phyloP scores from a whole-genome alignment of 2,113 vertebrate genomes.

The Arothron firmamentum region DNA sequence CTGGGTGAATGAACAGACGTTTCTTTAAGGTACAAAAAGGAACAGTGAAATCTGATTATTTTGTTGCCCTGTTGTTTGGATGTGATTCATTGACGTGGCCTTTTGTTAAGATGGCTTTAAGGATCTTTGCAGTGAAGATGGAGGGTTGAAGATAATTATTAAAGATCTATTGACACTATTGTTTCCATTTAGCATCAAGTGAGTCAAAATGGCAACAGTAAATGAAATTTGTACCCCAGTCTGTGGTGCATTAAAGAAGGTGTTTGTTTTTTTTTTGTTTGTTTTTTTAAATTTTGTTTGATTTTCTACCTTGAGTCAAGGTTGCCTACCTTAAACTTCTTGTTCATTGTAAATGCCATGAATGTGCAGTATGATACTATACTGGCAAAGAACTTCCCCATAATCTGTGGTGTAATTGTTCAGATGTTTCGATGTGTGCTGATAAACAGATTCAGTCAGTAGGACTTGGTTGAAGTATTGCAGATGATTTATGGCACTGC shows the following conservation, averaged over 20 bases:
- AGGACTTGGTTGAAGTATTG: conserved; percentile 15
- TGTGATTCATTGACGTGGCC: conserved; percentile 24
- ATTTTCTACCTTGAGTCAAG: conserved; percentile 30
- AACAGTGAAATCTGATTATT: conserved; percentile 33
- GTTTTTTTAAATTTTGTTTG: conserved; percentile 10
- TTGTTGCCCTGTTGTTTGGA: conserved; percentile 35
- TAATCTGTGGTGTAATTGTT: conserved; percentile 52
- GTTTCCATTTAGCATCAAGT: conserved; percentile 32
- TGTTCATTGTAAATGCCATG: conserved; percentile 62
- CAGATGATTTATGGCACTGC: conserved; percentile 13
- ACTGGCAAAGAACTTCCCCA: conserved; percentile 28
- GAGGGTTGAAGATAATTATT: conserved; percentile 3
- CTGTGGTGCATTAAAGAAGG: conserved; percentile 35
- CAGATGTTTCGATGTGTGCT: conserved; percentile 46
- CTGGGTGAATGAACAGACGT: conserved; percentile 42
- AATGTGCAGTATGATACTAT: conserved; percentile 57
- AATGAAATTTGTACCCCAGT: conserved; percentile 23
- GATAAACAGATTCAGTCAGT: conserved; percentile 23
- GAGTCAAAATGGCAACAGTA: conserved; percentile 28
- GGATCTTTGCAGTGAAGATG: conserved; percentile 24
- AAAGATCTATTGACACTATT: conserved; percentile 16
- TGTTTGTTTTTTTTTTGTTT: conserved; percentile 6
- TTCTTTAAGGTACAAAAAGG: conserved; percentile 43
- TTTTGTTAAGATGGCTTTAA: conserved; percentile 54
- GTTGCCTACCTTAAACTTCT: conserved; percentile 28